These are phyloP conservation scores for Phylloscopus collybita DNA, from an alignment of 2,797 vertebrate genomes.

Conservation along the genomic window DNA sequence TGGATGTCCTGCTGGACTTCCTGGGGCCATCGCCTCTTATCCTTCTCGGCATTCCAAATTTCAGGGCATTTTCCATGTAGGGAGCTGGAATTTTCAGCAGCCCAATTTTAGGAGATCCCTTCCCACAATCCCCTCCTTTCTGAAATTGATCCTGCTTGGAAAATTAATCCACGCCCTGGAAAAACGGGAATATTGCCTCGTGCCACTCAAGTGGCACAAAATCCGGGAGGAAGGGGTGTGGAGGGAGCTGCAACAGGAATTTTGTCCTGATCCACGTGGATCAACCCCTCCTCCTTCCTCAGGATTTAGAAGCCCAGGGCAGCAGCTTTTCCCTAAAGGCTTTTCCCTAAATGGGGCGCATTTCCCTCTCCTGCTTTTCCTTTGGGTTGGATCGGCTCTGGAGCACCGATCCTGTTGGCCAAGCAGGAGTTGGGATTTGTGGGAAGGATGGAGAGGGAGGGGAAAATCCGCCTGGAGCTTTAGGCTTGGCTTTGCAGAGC, in stretches of 20 bases:
- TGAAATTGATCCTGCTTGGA: not conserved
- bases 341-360: not conserved
- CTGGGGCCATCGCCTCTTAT: not conserved
- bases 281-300: not conserved
- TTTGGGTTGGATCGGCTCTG: not conserved
- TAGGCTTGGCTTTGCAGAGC: not conserved
- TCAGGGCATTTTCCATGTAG: not conserved
- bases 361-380: not conserved
- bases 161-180: not conserved
- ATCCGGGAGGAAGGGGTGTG: not conserved
- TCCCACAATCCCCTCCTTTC: rapidly evolving
- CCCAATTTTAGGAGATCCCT: not conserved
- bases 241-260: not conserved
- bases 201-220: not conserved
- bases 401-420: not conserved
- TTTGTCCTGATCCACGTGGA: not conserved
- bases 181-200: rapidly evolving
- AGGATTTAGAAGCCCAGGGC: not conserved
- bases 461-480: not conserved
- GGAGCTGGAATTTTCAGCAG: not conserved
- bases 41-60: not conserved
- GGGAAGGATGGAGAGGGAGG: not conserved
- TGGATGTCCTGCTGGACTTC: not conserved
- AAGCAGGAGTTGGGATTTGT: not conserved
- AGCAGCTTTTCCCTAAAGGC: not conserved